A percentile compares a stretch with the other conserved stretches of the same genome.
phyloP scores from a whole-genome alignment of 2,113 vertebrate genomes.

The Microcebus murinus region DNA sequence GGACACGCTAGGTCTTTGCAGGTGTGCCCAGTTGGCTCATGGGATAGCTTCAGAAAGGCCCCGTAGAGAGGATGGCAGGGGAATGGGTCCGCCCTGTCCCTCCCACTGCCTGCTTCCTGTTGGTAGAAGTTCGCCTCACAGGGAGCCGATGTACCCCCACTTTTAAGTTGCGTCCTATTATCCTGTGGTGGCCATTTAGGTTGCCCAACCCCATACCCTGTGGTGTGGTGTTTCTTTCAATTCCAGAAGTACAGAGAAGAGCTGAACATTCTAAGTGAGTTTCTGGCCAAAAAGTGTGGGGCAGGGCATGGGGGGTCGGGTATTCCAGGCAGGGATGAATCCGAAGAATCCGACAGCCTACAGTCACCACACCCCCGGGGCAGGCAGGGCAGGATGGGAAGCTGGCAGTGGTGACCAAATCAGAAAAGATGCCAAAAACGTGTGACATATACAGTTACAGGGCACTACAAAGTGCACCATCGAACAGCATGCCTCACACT shows the following conservation, averaged over 20 bases:
- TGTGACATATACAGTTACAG: rapidly evolving
- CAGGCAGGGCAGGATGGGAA: background rate
- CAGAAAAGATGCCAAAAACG: background rate
- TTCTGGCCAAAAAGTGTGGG: background rate
- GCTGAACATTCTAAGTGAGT: background rate
- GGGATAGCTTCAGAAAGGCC: background rate
- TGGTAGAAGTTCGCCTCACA: background rate
- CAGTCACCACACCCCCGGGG: background rate
- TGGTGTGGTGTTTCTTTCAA: background rate
- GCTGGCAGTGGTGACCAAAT: background rate
- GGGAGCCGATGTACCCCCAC: background rate
- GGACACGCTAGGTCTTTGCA: background rate
- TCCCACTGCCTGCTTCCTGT: background rate
- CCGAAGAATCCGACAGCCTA: background rate
- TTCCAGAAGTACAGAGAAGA: background rate
- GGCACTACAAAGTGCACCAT: background rate
- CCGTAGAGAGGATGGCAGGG: rapidly evolving
- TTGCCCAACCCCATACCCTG: background rate
- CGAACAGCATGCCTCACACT: background rate
- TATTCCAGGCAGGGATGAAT: too few relatives aligned
- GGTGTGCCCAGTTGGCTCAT: background rate
- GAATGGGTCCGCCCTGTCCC: background rate
- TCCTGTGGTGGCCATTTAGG: background rate
- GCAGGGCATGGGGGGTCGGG: too few relatives aligned
- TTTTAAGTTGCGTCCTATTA: background rate